Conservation (phyloP, 1,140 invertebrate species). For the Diploscapter pachys region DNA sequence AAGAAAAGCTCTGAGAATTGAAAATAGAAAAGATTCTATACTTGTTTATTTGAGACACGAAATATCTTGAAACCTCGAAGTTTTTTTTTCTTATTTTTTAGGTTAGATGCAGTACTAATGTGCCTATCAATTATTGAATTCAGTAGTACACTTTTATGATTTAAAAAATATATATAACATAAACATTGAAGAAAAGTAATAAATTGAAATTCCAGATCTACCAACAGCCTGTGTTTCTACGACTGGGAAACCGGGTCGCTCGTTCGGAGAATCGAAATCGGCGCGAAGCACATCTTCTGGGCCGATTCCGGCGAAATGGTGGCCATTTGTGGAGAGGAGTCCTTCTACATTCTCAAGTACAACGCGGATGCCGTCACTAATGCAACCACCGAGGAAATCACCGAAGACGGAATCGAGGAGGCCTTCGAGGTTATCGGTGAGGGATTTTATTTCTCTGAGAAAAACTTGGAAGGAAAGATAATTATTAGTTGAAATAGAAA, state of each 20-base stretch:
- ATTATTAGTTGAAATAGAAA: not conserved
- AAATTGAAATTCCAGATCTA: constrained; percentile 67
- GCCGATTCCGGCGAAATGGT: constrained; percentile 90
- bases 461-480: not conserved
- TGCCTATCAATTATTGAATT: not conserved
- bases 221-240: constrained; percentile 87
- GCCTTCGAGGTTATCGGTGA: constrained; percentile 79
- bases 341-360: constrained; percentile 90
- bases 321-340: constrained; percentile 83
- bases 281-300: constrained; percentile 89
- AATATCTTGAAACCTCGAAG: constrained; percentile 1
- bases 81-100: not conserved
- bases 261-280: constrained; percentile 89
- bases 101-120: not conserved
- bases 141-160: not conserved
- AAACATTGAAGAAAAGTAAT: not conserved
- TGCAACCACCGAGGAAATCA: constrained; percentile 72
- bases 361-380: constrained; percentile 70
- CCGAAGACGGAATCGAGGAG: constrained; percentile 91
- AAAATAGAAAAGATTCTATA: too few relatives aligned
- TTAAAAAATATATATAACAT: not conserved
- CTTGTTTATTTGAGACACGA: not conserved
- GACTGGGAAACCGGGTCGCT: constrained; percentile 93
- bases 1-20: too few relatives aligned
- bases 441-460: constrained; percentile 1